phyloP scores from a whole-genome alignment of 2,797 vertebrate species.

The Sebastes ruberrimus region DNA sequence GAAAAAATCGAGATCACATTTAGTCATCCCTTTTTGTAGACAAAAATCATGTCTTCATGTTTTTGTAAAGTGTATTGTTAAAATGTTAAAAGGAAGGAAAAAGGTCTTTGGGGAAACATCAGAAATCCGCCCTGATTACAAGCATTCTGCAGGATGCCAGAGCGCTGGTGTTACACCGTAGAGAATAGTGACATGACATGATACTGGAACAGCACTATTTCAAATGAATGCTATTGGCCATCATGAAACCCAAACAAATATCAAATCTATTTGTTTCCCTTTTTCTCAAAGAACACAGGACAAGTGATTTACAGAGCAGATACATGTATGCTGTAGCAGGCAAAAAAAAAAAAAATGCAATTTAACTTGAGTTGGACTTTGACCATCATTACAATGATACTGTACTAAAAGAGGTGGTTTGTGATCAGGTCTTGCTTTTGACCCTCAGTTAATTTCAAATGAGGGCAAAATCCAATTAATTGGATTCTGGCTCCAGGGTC shows the following conservation, averaged over 20 bases:
- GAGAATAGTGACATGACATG: not conserved
- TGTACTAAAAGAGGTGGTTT: not conserved
- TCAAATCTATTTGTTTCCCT: not conserved
- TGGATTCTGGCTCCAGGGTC: conserved; percentile 56
- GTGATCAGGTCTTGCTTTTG: conserved; percentile 32
- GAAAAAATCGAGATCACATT: not conserved
- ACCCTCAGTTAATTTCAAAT: conserved; percentile 58
- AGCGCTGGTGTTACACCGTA: not conserved
- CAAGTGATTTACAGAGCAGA: not conserved
- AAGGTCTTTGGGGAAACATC: not conserved
- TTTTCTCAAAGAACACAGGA: not conserved
- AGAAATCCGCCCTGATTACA: not conserved
- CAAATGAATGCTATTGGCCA: not conserved
- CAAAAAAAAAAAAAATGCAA: not conserved
- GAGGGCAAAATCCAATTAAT: conserved; percentile 64
- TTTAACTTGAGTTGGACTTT: not conserved
- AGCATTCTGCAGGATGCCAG: not conserved
- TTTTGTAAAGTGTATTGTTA: too few relatives aligned
- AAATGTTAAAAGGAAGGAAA: not conserved
- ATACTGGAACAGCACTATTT: not conserved
- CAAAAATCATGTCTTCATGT: not conserved
- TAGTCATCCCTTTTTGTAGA: not conserved
- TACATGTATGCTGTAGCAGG: not conserved
- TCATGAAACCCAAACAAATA: not conserved
- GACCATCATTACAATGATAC: conserved; percentile 1